phyloP scores from a whole-genome alignment of 2,113 vertebrate species.

The Notiomystis cincta region DNA sequence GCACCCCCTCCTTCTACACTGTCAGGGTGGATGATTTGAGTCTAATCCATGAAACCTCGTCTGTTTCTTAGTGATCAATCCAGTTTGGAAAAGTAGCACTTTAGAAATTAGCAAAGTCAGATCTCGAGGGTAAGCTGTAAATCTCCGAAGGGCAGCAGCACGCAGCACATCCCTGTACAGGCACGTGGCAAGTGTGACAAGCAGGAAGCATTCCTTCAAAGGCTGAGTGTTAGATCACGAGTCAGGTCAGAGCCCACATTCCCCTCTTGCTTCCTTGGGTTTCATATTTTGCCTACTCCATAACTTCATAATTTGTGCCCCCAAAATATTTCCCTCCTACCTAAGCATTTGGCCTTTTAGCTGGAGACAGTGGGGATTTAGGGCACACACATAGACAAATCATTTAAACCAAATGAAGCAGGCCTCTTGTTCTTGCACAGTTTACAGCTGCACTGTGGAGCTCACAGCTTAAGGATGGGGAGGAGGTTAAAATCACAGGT shows the following conservation, averaged over 20 bases:
- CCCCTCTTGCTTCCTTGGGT: not conserved
- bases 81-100: not conserved
- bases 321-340: not conserved
- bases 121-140: not conserved
- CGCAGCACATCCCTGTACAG: fast-evolving
- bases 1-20: not conserved
- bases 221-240: fast-evolving
- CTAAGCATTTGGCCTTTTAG: not conserved
- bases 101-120: not conserved
- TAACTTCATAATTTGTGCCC: not conserved
- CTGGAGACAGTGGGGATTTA: not conserved
- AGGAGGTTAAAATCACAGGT: not conserved
- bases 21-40: not conserved
- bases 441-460: not conserved
- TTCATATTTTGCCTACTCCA: not conserved
- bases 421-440: not conserved
- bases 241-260: not conserved
- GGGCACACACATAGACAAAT: not conserved
- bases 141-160: not conserved
- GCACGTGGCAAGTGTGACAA: not conserved
- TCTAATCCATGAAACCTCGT: not conserved
- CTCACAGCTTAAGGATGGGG: not conserved
- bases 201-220: not conserved
- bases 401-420: not conserved
- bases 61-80: slow-evolving; percentile 1